These are phyloP conservation scores for Sorex araneus DNA, from an alignment of 2,113 vertebrate genomes.

Conservation along the genomic window DNA sequence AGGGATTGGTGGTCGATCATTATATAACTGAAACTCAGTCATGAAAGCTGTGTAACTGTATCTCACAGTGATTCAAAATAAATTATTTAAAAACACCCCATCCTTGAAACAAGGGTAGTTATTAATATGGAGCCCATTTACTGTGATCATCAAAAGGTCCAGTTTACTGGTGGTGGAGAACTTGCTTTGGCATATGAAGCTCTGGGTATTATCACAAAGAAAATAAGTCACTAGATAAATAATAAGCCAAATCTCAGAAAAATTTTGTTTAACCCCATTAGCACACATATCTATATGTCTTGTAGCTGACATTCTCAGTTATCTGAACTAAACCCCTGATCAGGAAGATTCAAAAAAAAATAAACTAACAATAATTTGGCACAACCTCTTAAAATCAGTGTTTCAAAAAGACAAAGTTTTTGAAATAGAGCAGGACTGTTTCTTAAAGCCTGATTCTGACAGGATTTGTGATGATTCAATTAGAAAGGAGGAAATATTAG, in stretches of 20 bases:
- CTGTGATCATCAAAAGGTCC: neutral
- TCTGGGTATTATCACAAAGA: too few relatives aligned
- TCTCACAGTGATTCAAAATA: too few relatives aligned
- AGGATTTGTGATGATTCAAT: neutral
- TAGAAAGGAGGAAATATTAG: conserved; percentile 12
- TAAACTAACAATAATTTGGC: neutral
- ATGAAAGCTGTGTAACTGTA: too few relatives aligned
- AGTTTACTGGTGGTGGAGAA: neutral
- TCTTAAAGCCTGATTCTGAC: neutral
- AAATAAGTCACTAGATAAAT: too few relatives aligned
- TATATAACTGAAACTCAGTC: too few relatives aligned
- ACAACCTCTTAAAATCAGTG: neutral
- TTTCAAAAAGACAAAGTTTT: neutral
- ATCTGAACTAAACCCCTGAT: neutral
- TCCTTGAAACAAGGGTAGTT: neutral
- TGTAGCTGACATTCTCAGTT: neutral
- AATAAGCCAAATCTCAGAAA: too few relatives aligned
- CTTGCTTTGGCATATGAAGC: neutral
- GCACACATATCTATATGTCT: neutral
- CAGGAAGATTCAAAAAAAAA: neutral
- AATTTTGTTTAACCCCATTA: too few relatives aligned
- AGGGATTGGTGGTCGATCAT: too few relatives aligned
- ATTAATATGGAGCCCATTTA: neutral
- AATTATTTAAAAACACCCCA: neutral
- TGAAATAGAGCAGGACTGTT: neutral